Evolutionary conservation across 2,113 vertebrate species (phyloP).

Genomic region (Leucoraja erinaceus): DNA sequence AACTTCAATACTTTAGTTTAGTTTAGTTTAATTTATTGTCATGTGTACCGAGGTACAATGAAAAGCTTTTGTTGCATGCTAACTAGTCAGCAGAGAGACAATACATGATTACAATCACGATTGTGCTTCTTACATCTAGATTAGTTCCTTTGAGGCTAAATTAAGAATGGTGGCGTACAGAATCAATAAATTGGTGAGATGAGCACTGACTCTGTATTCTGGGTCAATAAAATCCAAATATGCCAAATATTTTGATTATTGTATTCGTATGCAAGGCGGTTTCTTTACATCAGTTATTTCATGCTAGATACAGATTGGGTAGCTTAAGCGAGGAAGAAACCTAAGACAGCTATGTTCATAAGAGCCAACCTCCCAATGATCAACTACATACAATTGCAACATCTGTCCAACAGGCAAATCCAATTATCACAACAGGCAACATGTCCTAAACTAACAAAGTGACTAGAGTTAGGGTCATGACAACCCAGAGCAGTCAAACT

Average conservation of each 20-base stretch:
- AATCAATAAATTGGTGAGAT: too few species aligned
- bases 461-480: background rate
- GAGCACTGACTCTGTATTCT: background rate
- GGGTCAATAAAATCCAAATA: background rate
- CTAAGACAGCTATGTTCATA: background rate
- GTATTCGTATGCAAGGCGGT: background rate
- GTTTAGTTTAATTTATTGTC: too few species aligned
- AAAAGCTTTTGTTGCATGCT: too few species aligned
- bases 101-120: too few species aligned
- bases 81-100: too few species aligned
- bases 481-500: background rate
- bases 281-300: background rate
- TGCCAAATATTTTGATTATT: background rate
- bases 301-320: background rate
- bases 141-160: background rate
- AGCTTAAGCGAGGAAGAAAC: background rate
- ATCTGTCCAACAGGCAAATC: background rate
- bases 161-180: background rate
- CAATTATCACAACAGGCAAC: too few species aligned
- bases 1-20: too few species aligned
- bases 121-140: too few species aligned
- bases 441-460: background rate
- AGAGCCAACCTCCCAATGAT: background rate
- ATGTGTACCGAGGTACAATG: too few species aligned
- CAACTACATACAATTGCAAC: too few species aligned